phyloP scores from a whole-genome alignment of 2,888 invertebrate species.

The Caenorhabditis virilis region DNA sequence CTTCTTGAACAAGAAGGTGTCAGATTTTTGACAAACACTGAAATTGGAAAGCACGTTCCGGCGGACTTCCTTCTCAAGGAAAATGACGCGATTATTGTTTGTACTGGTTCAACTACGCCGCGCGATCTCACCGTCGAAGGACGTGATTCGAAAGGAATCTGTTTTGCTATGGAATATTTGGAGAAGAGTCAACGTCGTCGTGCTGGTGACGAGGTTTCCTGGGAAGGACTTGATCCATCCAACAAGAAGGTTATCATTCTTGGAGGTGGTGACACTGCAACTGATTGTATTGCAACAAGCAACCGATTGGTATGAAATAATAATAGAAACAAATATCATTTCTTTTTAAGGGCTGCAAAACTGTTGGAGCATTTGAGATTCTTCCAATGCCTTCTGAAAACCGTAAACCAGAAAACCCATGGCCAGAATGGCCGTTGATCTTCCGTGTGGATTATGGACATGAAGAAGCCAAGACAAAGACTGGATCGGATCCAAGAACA shows the following conservation, averaged over 20 bases:
- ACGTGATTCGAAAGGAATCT: constrained; percentile 86
- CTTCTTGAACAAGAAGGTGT: constrained; percentile 88
- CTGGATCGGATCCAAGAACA: constrained; percentile 88
- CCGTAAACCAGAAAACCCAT: constrained; percentile 88
- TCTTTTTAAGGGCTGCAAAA: constrained; percentile 80
- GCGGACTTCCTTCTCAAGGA: constrained; percentile 74
- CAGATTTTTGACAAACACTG: constrained; percentile 83
- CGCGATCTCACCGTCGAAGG: constrained; percentile 78
- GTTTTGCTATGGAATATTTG: constrained; percentile 96
- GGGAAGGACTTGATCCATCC: constrained; percentile 79
- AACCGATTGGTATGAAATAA: constrained; percentile 76
- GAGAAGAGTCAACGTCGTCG: constrained; percentile 96
- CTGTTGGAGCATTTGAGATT: constrained; percentile 94
- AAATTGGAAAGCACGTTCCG: constrained; percentile 88
- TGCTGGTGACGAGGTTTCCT: constrained; percentile 63
- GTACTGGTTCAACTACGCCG: constrained; percentile 94
- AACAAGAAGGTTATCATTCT: constrained; percentile 93
- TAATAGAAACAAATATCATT: neutral
- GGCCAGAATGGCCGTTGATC: constrained; percentile 97
- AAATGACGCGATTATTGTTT: constrained; percentile 85
- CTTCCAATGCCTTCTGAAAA: constrained; percentile 85
- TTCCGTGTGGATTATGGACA: constrained; percentile 98
- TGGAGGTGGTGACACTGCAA: constrained; percentile 85
- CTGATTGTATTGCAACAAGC: constrained; percentile 97
- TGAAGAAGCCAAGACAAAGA: constrained; percentile 82